Percentiles rank a stretch among this genome's conserved stretches.
Conservation (phyloP, 2,113 vertebrate species). For the Oreochromis spilurus region DNA sequence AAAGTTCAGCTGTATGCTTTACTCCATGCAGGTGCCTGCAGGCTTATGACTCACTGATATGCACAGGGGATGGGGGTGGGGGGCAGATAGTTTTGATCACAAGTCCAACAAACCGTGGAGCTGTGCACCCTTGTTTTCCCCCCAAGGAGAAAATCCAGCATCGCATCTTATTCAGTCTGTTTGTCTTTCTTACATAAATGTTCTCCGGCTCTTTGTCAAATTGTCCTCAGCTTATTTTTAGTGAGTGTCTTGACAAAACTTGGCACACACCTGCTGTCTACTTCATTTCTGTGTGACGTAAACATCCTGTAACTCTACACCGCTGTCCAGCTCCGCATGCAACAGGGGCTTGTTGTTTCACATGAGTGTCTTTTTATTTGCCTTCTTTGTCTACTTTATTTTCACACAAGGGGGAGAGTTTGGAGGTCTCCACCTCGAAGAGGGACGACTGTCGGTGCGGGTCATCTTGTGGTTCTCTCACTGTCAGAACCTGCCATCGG, state of each 20-base stretch:
- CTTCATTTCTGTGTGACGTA: neutral
- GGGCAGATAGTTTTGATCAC: neutral
- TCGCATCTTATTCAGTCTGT: neutral
- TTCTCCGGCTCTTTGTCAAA: neutral
- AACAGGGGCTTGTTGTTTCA: neutral
- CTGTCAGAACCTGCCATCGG: constrained; percentile 44
- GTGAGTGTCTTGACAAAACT: neutral
- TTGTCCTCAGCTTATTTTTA: neutral
- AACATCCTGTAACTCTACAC: constrained; percentile 49
- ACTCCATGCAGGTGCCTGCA: neutral
- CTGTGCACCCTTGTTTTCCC: constrained; percentile 13
- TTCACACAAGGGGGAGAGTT: neutral
- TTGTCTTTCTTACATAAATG: neutral
- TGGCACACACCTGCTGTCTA: constrained; percentile 9
- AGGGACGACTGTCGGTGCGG: constrained; percentile 28
- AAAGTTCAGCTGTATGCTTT: constrained; percentile 13
- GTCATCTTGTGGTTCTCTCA: constrained; percentile 4
- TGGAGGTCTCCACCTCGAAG: neutral
- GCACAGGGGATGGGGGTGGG: neutral
- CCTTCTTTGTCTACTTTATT: neutral
- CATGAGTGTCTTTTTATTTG: neutral
- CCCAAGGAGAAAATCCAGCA: neutral
- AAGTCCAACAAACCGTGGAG: constrained; percentile 12
- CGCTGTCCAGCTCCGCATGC: neutral
- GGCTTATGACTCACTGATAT: neutral